Conservation (phyloP, 2,113 vertebrate species). For the crab-eating macaque (Macaca fascicularis) region T2T-MFA8v1.1 NC_088375.1:230140501-230141000, state of each 20-base stretch:
- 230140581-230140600: not conserved
- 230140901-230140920: not conserved
- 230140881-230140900: fast-evolving
- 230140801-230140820: fast-evolving
- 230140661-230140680: not conserved
- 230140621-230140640: fast-evolving
- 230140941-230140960: not conserved
- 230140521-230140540: too few species aligned
- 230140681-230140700: too few species aligned
- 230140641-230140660: fast-evolving
- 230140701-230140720: too few species aligned
- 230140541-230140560: not conserved
- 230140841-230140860: not conserved
- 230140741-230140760: too few species aligned
- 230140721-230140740: not conserved
- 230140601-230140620: fast-evolving
- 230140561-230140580: fast-evolving
- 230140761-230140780: fast-evolving
- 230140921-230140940: fast-evolving
- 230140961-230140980: fast-evolving
- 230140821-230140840: not conserved
- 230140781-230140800: fast-evolving
- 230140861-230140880: fast-evolving
- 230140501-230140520: not conserved
- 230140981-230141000: fast-evolving